Percentiles rank a stretch among this genome's conserved stretches.
These are phyloP conservation scores for Poeciliopsis turneri DNA, from an alignment of 2,797 vertebrate genomes.

Conservation along the genomic window DNA sequence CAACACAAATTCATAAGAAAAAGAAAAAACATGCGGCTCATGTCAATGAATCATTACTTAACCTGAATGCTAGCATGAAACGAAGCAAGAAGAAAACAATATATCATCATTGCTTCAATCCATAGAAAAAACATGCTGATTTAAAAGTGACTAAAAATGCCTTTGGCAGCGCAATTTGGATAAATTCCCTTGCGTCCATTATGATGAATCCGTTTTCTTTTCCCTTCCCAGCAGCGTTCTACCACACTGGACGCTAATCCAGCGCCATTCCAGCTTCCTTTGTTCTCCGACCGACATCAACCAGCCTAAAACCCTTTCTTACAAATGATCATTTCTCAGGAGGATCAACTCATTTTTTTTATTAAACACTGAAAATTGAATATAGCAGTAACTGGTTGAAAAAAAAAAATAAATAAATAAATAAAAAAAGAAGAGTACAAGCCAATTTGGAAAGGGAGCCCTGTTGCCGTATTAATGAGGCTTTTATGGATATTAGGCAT, in stretches of 20 bases:
- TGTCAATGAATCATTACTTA: not conserved
- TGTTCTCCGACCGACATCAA: conserved; percentile 40
- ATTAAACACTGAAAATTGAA: conserved; percentile 43
- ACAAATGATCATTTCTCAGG: conserved; percentile 44
- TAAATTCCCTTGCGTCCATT: conserved; percentile 19
- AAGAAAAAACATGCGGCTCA: not conserved
- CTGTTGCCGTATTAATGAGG: conserved; percentile 50
- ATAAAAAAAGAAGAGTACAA: conserved; percentile 4
- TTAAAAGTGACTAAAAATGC: conserved; percentile 12
- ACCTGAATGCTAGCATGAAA: not conserved
- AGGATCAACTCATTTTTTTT: conserved; percentile 29
- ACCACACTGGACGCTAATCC: conserved; percentile 21
- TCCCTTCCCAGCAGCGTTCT: conserved; percentile 17
- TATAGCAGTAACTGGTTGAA: conserved; percentile 31
- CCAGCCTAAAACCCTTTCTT: conserved; percentile 38
- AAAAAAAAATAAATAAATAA: too few species aligned
- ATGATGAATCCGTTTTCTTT: conserved; percentile 25
- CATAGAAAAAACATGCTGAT: not conserved
- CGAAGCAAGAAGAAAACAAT: not conserved
- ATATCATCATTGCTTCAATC: not conserved
- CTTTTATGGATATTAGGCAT: conserved; percentile 53
- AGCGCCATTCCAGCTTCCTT: conserved; percentile 33
- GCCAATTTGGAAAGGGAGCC: conserved; percentile 47
- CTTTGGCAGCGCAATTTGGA: conserved; percentile 15
- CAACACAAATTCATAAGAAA: not conserved